phyloP scores from a whole-genome alignment of 2,797 vertebrate genomes.

The Macroramphosus scolopax region DNA sequence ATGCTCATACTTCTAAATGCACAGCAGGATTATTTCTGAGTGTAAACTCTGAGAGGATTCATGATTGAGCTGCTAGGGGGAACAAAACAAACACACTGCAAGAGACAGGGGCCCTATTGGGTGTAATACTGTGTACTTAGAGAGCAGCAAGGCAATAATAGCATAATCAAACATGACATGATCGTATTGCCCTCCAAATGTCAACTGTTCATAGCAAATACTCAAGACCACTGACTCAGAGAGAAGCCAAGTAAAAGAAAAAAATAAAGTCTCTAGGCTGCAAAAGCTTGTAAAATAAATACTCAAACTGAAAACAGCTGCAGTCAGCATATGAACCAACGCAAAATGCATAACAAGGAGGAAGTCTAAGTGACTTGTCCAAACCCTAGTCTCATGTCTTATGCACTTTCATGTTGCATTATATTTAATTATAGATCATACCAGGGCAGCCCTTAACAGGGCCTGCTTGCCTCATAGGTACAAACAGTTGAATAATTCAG shows the following conservation, averaged over 20 bases:
- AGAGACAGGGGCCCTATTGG: constrained; percentile 31
- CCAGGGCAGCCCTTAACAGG: constrained; percentile 73
- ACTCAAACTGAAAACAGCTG: constrained; percentile 48
- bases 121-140: constrained; percentile 41
- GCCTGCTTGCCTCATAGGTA: constrained; percentile 80
- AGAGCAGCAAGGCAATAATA: constrained; percentile 46
- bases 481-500: constrained; percentile 83
- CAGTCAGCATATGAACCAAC: constrained; percentile 52
- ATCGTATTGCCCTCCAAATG: constrained; percentile 52
- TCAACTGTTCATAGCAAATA: constrained; percentile 52
- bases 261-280: constrained; percentile 13
- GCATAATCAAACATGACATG: constrained; percentile 58
- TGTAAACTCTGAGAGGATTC: constrained; percentile 27
- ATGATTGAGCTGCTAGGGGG: constrained; percentile 34
- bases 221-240: constrained; percentile 28
- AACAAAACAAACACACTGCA: constrained; percentile 50
- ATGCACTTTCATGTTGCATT: constrained; percentile 87
- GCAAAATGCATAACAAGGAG: constrained; percentile 54
- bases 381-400: constrained; percentile 73
- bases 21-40: constrained; percentile 51
- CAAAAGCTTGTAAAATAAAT: constrained; percentile 42
- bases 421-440: constrained; percentile 85
- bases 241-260: constrained; percentile 21
- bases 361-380: constrained; percentile 67
- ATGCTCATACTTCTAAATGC: constrained; percentile 54